Base-by-base conservation (phyloP, 2,113 vertebrate genomes). In the Aspidoscelis tigris region DNA sequence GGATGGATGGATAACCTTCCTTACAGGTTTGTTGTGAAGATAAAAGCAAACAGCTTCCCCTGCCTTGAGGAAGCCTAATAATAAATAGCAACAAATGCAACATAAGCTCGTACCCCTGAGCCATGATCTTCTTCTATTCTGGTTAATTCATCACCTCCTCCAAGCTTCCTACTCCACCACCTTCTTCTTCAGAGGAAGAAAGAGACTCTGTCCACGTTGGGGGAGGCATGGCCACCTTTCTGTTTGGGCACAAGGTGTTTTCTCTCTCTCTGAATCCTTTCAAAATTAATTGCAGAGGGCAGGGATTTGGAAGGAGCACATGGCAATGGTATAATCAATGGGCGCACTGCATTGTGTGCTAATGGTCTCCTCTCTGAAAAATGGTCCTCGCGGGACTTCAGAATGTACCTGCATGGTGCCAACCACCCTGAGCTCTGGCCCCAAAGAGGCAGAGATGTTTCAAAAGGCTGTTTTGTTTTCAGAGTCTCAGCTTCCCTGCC, bases 331-430 rank as follows among this genome's bases (percentile, higher is more conserved):
- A 47, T 24, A 68, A 76, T 24, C 5, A 64, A 79, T 5, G 2
- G 70, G 0, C 0, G 0, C 7, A 2, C 0, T 0, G 44, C 16
- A 81, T 26, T 0, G 0, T 20, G 18, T 2, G 53, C 3, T 77
- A 71, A 41, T 1, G 20, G 68, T 61, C 65, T 22, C 3, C 26
- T 7, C 72, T 0, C 0, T 4, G 0, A 78, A 22, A 1, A 2
- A 5, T 2, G 74, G 61, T 1, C 64, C 26, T 0, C 2, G 68
- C 53, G 80, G 0, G 6, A 8, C 44, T 65, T 0, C n/a, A 33
- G 39, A 77, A 82, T 65, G 80, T 76, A 81, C 65, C 44, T 44
- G 55, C 6, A 14, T 73, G n/a, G 78, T 53, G 33, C 78, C 58
- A 78, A 41, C 58, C 33, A n/a, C 20, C 73, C 43, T 16, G 55